Percentiles rank a stretch among this genome's conserved stretches.
These are phyloP conservation scores for Emydura subglobosa DNA, from an alignment of 2,113 vertebrate genomes.

Conservation along the genomic window DNA sequence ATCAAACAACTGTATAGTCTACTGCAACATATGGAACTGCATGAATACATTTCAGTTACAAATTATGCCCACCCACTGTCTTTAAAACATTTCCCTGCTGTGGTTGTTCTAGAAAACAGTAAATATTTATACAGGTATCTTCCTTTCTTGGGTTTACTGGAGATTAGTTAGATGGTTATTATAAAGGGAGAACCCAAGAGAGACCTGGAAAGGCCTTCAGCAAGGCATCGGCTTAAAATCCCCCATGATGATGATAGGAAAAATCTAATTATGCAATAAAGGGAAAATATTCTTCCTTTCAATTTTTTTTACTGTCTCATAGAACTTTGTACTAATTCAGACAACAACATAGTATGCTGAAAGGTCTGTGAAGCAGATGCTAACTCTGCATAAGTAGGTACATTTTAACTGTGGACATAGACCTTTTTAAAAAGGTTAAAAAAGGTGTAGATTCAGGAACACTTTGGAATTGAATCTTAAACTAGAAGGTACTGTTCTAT, in stretches of 20 bases:
- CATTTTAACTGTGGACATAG: not conserved
- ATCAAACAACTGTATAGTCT: not conserved
- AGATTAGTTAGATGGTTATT: not conserved
- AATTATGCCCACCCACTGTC: not conserved
- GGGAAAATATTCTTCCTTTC: not conserved
- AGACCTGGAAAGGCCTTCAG: not conserved
- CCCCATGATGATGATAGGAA: not conserved
- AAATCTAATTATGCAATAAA: not conserved
- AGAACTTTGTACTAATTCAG: not conserved
- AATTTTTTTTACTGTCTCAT: not conserved
- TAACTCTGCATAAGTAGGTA: not conserved
- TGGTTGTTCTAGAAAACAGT: not conserved
- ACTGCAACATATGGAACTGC: not conserved
- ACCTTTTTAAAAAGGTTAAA: not conserved
- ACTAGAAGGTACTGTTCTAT: not conserved
- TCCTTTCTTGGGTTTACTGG: not conserved
- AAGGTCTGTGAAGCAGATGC: not conserved
- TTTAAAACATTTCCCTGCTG: not conserved
- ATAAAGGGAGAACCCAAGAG: not conserved
- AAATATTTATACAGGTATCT: not conserved
- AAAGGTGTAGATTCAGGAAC: not conserved
- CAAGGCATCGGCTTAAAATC: not conserved
- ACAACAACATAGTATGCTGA: not conserved
- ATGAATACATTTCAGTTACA: not conserved
- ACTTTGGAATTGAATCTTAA: slow-evolving; percentile 47